phyloP scores from a whole-genome alignment of 2,113 vertebrate genomes.

The Chunga burmeisteri region DNA sequence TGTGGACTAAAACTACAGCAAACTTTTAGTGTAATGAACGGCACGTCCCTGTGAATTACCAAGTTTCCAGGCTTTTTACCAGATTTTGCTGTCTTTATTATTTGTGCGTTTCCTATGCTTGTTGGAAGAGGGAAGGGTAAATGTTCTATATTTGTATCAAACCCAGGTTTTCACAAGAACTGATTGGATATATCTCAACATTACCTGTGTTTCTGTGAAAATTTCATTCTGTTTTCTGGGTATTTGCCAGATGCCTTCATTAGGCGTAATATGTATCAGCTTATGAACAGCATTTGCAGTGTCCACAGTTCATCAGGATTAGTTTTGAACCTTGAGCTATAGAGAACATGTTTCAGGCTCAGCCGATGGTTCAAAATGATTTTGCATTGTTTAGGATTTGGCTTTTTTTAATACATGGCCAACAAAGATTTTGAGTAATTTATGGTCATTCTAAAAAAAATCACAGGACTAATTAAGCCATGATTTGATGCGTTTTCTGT shows the following conservation, averaged over 20 bases:
- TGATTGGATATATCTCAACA: rapidly evolving
- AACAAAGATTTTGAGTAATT: background rate
- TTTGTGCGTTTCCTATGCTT: background rate
- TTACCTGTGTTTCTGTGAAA: background rate
- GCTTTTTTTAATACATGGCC: background rate
- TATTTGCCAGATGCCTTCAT: background rate
- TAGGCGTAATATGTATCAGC: background rate
- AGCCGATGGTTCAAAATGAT: background rate
- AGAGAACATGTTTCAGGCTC: background rate
- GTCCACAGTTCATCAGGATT: background rate
- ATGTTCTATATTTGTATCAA: background rate
- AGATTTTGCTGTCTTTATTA: background rate
- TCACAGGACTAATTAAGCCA: constrained; percentile 18
- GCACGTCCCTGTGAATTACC: background rate
- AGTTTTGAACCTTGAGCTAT: background rate
- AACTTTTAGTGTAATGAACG: background rate
- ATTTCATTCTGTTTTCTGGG: background rate
- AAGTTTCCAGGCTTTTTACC: background rate
- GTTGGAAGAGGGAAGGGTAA: background rate
- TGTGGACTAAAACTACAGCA: background rate
- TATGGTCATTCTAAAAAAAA: background rate
- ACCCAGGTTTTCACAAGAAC: background rate
- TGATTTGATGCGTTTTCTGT: constrained; percentile 32
- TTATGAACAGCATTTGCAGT: background rate
- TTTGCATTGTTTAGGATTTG: background rate